phyloP scores from a whole-genome alignment of 23 tunicate genomes.

The Halocynthia roretzi region DNA sequence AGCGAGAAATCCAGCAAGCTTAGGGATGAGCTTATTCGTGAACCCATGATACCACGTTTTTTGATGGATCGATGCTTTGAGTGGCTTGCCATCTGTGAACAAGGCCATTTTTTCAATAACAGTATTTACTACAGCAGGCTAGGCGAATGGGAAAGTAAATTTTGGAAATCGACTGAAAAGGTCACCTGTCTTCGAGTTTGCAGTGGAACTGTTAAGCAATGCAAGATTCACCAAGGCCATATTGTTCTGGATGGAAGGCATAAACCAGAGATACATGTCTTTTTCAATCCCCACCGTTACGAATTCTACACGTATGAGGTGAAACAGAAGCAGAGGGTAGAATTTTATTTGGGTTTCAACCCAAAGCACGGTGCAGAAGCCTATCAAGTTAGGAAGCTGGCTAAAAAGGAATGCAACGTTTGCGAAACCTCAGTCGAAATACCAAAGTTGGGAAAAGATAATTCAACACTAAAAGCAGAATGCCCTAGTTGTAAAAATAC shows the following conservation, averaged over 20 bases:
- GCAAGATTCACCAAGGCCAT: slow-evolving; percentile 9
- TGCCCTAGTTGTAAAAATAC: too few relatives aligned
- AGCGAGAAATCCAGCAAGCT: neutral
- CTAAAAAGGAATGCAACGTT: neutral
- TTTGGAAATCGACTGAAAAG: slow-evolving; percentile 26
- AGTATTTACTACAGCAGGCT: slow-evolving; percentile 8
- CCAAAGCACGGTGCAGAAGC: slow-evolving; percentile 35
- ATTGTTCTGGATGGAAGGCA: slow-evolving; percentile 35
- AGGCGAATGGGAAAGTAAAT: slow-evolving; percentile 39
- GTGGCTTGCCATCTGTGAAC: slow-evolving; percentile 23
- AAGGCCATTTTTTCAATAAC: slow-evolving; percentile 17
- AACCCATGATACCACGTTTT: neutral
- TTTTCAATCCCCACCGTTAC: slow-evolving; percentile 36
- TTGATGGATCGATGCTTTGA: slow-evolving; percentile 7
- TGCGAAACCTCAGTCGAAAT: slow-evolving; percentile 10
- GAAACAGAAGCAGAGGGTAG: slow-evolving; percentile 31
- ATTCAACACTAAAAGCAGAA: too few relatives aligned
- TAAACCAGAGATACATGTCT: slow-evolving; percentile 9
- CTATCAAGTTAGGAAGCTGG: slow-evolving; percentile 5
- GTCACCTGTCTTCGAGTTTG: slow-evolving; percentile 21
- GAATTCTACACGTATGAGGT: slow-evolving; percentile 14
- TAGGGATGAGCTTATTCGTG: neutral
- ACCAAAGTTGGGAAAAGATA: slow-evolving; percentile 16
- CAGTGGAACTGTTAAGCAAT: slow-evolving; percentile 32
- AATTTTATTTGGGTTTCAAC: slow-evolving; percentile 47